phyloP scores from a whole-genome alignment of 2,113 vertebrate species.

The Anhinga rufa region DNA sequence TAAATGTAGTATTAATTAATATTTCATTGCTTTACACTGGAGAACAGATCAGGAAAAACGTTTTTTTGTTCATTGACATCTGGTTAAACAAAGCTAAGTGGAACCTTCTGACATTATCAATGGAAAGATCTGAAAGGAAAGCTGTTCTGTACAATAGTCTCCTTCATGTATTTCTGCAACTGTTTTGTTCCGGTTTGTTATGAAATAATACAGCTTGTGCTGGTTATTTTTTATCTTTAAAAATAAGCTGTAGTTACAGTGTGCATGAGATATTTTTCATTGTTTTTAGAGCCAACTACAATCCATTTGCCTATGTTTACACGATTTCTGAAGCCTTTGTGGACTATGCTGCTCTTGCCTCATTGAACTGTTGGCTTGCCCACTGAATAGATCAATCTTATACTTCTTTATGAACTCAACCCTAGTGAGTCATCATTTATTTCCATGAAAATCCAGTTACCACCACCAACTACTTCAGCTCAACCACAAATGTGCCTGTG shows the following conservation, averaged over 20 bases:
- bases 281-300: background rate
- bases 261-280: background rate
- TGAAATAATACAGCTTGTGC: background rate
- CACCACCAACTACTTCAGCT: background rate
- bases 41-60: constrained; percentile 1
- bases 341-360: background rate
- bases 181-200: background rate
- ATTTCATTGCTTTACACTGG: constrained; percentile 64
- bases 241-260: background rate
- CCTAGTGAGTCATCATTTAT: background rate
- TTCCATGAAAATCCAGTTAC: background rate
- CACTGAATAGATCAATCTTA: background rate
- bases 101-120: constrained; percentile 56
- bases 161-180: constrained; percentile 29
- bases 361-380: background rate
- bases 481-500: background rate
- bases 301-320: background rate
- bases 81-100: constrained; percentile 53
- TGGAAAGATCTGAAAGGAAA: constrained; percentile 41
- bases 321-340: background rate
- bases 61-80: constrained; percentile 35
- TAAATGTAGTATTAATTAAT: constrained; percentile 71
- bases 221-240: background rate
- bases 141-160: background rate
- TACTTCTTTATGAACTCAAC: background rate